Conservation (phyloP, 2,113 vertebrate species). For the Chrysochloris asiatica region DNA sequence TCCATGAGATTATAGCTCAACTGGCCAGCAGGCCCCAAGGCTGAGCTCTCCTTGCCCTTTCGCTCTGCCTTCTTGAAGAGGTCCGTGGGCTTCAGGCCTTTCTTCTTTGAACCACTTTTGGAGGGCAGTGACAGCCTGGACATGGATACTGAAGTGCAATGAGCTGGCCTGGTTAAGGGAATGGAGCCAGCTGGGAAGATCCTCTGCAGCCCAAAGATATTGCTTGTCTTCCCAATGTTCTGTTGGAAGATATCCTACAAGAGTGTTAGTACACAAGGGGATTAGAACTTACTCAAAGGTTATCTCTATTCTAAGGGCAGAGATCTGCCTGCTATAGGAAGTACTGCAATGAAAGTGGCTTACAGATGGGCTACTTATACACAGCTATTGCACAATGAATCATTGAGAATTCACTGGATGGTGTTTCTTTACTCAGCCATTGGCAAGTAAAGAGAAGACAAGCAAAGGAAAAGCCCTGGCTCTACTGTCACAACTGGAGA, state of each 20-base stretch:
- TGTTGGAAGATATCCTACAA: conserved; percentile 93
- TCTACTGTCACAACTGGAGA: conserved; percentile 63
- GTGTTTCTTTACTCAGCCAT: conserved; percentile 69
- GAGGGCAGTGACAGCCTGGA: conserved; percentile 76
- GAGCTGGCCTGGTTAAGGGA: conserved; percentile 83
- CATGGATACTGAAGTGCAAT: conserved; percentile 83
- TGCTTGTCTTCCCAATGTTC: conserved; percentile 90
- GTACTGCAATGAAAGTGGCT: conserved; percentile 49
- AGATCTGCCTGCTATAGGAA: conserved; percentile 54
- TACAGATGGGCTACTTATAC: conserved; percentile 63
- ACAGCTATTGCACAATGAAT: conserved; percentile 51
- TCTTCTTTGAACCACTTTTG: conserved; percentile 86
- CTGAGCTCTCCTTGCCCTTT: conserved; percentile 83
- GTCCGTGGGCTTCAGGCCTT: conserved; percentile 89
- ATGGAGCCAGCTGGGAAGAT: conserved; percentile 84
- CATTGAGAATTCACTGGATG: conserved; percentile 66
- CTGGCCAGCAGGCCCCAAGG: conserved; percentile 72
- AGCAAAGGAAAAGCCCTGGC: conserved; percentile 65
- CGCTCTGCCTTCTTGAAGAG: conserved; percentile 88
- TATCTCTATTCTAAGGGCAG: conserved; percentile 66
- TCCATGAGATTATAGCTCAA: conserved; percentile 91
- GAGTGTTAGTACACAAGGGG: conserved; percentile 69
- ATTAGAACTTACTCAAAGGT: conserved; percentile 72
- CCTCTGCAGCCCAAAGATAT: conserved; percentile 85
- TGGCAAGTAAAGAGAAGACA: conserved; percentile 62